Base-by-base conservation (phyloP, 2,113 vertebrate genomes). In the Scartelaos histophorus region DNA sequence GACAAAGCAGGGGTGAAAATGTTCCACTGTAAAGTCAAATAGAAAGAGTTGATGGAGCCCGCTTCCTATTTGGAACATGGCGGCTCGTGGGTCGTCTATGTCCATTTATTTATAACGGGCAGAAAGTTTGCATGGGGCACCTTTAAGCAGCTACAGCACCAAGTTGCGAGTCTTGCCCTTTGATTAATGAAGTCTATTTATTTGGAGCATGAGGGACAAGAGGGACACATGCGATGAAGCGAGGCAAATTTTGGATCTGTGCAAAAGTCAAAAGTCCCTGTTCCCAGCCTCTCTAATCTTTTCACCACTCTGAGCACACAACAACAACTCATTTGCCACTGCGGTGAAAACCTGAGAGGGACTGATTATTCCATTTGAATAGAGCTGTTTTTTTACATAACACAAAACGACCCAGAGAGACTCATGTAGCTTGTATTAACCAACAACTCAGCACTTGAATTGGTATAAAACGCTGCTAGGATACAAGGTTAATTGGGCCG, bases 221-320 rank as follows among this genome's bases (percentile, higher is more conserved):
- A 81, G 68, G 64, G 66, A 71, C 67, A 15, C 47, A 21, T 47
- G 82, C 83, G 83, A 87, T 87, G 77, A 88, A 77, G 67, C 72
- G 70, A 82, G 73, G 15, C 16, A 45, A 47, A 10, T 46, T 74
- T 54, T 76, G 58, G 80, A 71, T 62, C 72, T 17, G 76, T 76
- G 74, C 70, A 84, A 85, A 82, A 79, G 72, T 77, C 54, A 81
- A 74, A 82, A 72, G 58, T 61, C 13, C 47, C 35, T 70, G 22
- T 71, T 86, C 70, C 78, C 69, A 71, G 70, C 69, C 65, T 68
- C 70, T 61, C 66, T 83, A 75, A 78, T 73, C 69, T 69, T 64
- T 70, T 79, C 67, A 53, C 34, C 12, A 65, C 73, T 45, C n/a
- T 51, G 38, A 83, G 60, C 74, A 77, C 78, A 82, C 29, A 46